These are phyloP conservation scores for Lagorchestes hirsutus DNA, from an alignment of 2,797 vertebrate genomes.

Conservation along the genomic window DNA sequence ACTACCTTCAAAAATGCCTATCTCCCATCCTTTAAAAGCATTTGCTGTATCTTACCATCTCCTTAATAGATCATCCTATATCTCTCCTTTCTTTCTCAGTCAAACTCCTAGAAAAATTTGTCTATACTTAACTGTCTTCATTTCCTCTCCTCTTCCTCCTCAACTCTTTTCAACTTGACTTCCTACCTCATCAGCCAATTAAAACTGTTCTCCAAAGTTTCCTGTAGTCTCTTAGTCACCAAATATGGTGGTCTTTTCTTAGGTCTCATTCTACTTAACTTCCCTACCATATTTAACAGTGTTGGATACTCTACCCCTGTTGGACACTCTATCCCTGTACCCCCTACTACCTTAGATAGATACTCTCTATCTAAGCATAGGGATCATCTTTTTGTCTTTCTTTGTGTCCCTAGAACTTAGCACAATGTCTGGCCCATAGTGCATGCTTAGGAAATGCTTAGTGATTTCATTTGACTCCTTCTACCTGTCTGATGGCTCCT, in stretches of 20 bases:
- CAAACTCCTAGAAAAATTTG: not conserved
- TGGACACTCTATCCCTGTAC: no score
- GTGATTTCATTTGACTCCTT: not conserved
- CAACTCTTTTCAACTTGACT: not conserved
- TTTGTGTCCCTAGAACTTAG: not conserved
- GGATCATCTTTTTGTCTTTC: not conserved
- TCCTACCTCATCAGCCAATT: not conserved
- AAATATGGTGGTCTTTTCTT: not conserved
- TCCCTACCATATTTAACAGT: not conserved
- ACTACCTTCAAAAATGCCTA: not conserved
- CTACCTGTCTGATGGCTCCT: not conserved
- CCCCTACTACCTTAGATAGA: no score
- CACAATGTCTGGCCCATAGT: not conserved
- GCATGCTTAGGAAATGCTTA: not conserved
- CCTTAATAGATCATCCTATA: not conserved
- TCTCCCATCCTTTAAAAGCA: not conserved
- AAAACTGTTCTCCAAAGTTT: not conserved
- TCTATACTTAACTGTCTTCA: not conserved
- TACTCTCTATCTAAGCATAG: not conserved
- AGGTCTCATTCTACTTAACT: not conserved
- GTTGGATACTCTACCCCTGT: not conserved
- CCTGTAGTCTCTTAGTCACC: not conserved
- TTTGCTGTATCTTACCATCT: not conserved
- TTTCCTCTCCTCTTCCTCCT: not conserved
- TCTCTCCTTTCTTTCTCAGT: conserved; percentile 2